These are phyloP conservation scores for Chironomus tentans DNA, from an alignment of 2,888 invertebrate genomes.

Conservation along the genomic window DNA sequence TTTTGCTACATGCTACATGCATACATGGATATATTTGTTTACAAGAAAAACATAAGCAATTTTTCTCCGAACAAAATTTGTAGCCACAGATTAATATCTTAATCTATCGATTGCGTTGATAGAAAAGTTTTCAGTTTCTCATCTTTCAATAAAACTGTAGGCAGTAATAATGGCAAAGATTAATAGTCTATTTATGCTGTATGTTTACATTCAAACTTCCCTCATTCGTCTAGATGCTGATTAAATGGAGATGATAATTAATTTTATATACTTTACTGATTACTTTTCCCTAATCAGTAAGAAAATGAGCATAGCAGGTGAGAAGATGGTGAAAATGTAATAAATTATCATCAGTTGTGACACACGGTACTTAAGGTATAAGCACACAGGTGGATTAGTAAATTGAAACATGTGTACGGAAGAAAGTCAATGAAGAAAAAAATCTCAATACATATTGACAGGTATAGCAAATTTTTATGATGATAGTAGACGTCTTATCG, in stretches of 20 bases:
- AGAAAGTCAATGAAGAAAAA: no score
- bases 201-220: not conserved
- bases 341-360: not conserved
- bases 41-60: no score
- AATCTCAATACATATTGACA: no score
- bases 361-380: not conserved
- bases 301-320: no score
- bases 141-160: not conserved
- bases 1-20: no score
- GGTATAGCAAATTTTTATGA: no score
- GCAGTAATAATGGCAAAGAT: not conserved
- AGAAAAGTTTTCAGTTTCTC: not conserved
- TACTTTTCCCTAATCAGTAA: no score
- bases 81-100: not conserved
- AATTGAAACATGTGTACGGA: not conserved
- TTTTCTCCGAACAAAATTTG: no score
- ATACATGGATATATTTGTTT: no score
- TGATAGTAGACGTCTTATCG: no score
- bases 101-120: not conserved
- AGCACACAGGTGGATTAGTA: not conserved
- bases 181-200: not conserved
- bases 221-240: not conserved
- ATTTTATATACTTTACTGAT: not conserved
- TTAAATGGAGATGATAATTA: not conserved
- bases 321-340: not conserved